Base-by-base conservation (phyloP, 2,797 vertebrate genomes). In the Octomys mimax region DNA sequence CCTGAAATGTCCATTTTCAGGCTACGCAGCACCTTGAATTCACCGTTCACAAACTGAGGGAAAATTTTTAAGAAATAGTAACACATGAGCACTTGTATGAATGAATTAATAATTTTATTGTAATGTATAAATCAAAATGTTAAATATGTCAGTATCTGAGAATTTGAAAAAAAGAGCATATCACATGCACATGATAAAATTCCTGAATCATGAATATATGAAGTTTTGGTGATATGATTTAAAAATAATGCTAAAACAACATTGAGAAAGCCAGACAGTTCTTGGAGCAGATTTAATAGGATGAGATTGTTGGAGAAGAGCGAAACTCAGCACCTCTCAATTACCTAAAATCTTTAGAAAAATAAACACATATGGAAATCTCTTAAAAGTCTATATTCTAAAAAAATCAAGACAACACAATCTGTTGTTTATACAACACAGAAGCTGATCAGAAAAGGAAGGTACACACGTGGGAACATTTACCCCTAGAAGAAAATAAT, bases 391-490 rank as follows among this genome's bases (percentile, higher is more conserved):
- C 92, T 97, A 85, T 95, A 93, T 91, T 82, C 91, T 3, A 5
- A 96, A 95, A 68, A 92, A 39, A 79, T 16, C 49, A 95, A 16
- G 68, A 57, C 46, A 95, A 22, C 2, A 3, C 92, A 97, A 95
- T 98, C 97, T 98, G 94, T 81, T 97, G 87, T 98, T 98, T 97
- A 78, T 81, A 75, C 18, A 87, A 70, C 10, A 78, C 80, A 91
- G 16, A 86, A 70, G 49, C 59, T 90, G 87, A 79, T 95, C 39
- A 70, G 73, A 88, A 73, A 9, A 39, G 24, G 66, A 87, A 93
- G 62, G 59, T 90, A 66, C 70, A 91, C 95, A 89, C 89, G 52
- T 31, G 91, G 87, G 87, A 91, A 57, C 62, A 46, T 64, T 95
- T 87, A 92, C 61, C 46, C 91, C 86, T 68, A 73, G 89, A 95